Base-by-base conservation (phyloP, 2,113 vertebrate genomes). In the Hippocampus zosterae region DNA sequence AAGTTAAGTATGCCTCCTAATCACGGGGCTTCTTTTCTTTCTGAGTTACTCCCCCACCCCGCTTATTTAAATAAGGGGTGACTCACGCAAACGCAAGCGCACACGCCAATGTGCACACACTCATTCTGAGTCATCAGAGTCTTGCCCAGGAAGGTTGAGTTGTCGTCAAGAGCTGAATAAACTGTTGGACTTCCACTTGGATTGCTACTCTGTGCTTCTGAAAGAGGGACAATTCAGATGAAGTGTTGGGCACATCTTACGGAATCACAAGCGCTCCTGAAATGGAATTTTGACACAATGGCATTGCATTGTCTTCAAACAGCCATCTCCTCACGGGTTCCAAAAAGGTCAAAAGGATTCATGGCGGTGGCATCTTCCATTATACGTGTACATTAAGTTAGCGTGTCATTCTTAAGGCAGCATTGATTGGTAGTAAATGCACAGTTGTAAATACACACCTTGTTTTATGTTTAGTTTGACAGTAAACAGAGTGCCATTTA, bases 21-120 rank as follows among this genome's bases (percentile, higher is more conserved):
- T 88, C 83, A 77, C 77, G 67, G 74, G 75, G 74, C 55, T 72
- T 78, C 71, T 78, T 79, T 79, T 81, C 79, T 71, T 76, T 85
- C 80, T 80, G 68, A 67, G 44, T 79, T 77, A 78, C 77, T 53
- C 77, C 71, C 73, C 71, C 75, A 78, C 80, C 76, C 57, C 75
- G 68, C 74, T 84, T 84, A 83, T 80, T 84, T 70, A 85, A 81
- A 88, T 68, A 71, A 73, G 70, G n/a, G 21, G 56, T 84, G 88
- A 87, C 67, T 82, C 85, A 85, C 84, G 69, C 0, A 37, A 65
- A 74, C 75, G 72, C 50, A 75, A 56, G 73, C 71, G 68, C 75
- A 71, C 65, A 62, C 48, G 69, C 67, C 33, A 37, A 55, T 50
- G 70, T 73, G 73, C 48, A 73, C 60, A 73, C 73, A 70, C 75